phyloP scores from a whole-genome alignment of 2,797 vertebrate genomes.

The Scyliorhinus canicula region DNA sequence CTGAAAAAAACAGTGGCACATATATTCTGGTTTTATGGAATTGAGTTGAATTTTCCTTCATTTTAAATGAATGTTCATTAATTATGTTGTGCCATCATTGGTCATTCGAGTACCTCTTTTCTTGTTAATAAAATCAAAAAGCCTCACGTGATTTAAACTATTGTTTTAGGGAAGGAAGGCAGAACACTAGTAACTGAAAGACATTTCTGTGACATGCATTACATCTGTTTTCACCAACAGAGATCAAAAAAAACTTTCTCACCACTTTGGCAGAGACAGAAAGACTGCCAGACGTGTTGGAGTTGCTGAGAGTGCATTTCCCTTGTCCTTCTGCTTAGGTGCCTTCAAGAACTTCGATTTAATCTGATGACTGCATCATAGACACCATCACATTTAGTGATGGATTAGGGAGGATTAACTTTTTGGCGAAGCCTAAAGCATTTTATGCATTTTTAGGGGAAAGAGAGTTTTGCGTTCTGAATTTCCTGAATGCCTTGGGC shows the following conservation, averaged over 20 bases:
- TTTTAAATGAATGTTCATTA: neutral
- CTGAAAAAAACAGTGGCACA: neutral
- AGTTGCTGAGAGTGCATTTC: slow-evolving; percentile 15
- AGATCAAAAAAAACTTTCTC: neutral
- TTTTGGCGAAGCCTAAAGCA: neutral
- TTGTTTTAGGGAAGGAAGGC: neutral
- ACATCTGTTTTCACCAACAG: neutral
- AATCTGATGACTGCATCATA: slow-evolving; percentile 4
- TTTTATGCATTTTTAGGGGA: slow-evolving; percentile 22
- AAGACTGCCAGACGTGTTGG: neutral
- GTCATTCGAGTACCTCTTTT: neutral
- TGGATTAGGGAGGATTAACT: neutral
- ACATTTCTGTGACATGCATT: neutral
- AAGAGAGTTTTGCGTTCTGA: neutral
- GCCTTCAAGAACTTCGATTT: slow-evolving; percentile 5
- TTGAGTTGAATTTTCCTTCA: neutral
- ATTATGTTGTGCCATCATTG: neutral
- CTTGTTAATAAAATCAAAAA: neutral
- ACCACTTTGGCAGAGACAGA: neutral
- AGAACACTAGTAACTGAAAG: neutral
- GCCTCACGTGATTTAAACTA: neutral
- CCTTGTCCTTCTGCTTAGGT: neutral
- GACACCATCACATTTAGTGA: slow-evolving; percentile 3
- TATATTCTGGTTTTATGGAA: neutral
- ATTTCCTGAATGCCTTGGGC: neutral